phyloP scores from a whole-genome alignment of 2,888 invertebrate genomes.

The Polymixis flavicincta region DNA sequence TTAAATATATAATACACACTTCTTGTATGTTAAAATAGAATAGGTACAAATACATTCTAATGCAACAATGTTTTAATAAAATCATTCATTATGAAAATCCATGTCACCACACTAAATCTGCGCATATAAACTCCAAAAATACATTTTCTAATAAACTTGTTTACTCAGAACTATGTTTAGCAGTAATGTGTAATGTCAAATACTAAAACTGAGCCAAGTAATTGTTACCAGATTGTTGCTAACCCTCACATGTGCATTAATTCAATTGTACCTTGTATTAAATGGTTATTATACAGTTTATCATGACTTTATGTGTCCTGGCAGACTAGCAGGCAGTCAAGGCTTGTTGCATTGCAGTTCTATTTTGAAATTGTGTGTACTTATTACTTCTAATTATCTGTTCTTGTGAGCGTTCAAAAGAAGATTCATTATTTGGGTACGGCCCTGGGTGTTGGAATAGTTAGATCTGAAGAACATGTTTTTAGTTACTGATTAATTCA shows the following conservation, averaged over 20 bases:
- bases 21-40: neutral
- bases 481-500: neutral
- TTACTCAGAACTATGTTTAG: constrained; percentile 45
- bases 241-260: constrained; percentile 23
- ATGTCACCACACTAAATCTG: neutral
- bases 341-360: constrained; percentile 50
- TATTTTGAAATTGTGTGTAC: constrained; percentile 53
- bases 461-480: neutral
- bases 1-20: no score
- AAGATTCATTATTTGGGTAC: neutral
- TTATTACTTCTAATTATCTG: constrained; percentile 17
- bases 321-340: constrained; percentile 49
- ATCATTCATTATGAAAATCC: constrained; percentile 22
- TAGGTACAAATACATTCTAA: constrained; percentile 9
- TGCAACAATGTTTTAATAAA: constrained; percentile 7
- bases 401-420: constrained; percentile 12
- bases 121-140: constrained; percentile 34
- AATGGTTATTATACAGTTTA: constrained; percentile 30
- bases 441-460: neutral
- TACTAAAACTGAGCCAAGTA: constrained; percentile 50
- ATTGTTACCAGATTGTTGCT: constrained; percentile 37
- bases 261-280: constrained; percentile 28
- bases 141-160: constrained; percentile 49
- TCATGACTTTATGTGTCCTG: constrained; percentile 54
- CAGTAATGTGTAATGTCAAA: constrained; percentile 41